Evolutionary conservation across 2,797 vertebrate genomes (phyloP).

Genomic region (Iguana delicatissima): DNA sequence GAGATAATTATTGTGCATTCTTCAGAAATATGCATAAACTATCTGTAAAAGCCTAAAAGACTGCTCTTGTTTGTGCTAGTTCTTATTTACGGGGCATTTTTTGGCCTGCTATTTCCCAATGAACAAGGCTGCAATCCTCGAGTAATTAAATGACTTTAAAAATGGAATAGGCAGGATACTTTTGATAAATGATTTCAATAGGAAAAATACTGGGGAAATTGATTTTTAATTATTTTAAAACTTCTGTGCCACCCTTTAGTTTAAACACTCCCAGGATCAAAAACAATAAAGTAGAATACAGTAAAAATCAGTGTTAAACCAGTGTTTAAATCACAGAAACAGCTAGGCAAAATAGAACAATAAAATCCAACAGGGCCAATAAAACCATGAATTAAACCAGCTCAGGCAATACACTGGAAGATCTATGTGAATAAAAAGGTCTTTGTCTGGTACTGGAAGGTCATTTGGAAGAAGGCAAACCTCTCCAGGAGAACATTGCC

Average conservation of each 20-base stretch:
- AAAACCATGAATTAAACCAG: background rate
- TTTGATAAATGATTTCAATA: constrained; percentile 33
- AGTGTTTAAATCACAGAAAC: background rate
- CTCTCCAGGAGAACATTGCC: background rate
- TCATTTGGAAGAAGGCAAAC: background rate
- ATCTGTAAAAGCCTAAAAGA: background rate
- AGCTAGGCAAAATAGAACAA: background rate
- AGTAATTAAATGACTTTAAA: background rate
- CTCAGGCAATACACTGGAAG: background rate
- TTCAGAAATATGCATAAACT: background rate
- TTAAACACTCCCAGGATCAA: background rate
- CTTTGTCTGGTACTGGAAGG: background rate
- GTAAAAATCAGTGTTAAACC: background rate
- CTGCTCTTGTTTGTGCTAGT: background rate
- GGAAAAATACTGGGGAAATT: background rate
- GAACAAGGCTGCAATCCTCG: background rate
- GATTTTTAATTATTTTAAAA: constrained; percentile 8
- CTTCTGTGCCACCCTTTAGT: background rate
- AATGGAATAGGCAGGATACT: background rate
- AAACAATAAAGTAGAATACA: background rate
- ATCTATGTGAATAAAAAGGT: background rate
- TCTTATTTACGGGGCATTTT: background rate
- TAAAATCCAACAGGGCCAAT: background rate
- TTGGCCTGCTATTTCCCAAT: background rate
- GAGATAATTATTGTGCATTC: background rate